These are phyloP conservation scores for Rutilus rutilus DNA, from an alignment of 2,113 vertebrate species.

Conservation along the genomic window DNA sequence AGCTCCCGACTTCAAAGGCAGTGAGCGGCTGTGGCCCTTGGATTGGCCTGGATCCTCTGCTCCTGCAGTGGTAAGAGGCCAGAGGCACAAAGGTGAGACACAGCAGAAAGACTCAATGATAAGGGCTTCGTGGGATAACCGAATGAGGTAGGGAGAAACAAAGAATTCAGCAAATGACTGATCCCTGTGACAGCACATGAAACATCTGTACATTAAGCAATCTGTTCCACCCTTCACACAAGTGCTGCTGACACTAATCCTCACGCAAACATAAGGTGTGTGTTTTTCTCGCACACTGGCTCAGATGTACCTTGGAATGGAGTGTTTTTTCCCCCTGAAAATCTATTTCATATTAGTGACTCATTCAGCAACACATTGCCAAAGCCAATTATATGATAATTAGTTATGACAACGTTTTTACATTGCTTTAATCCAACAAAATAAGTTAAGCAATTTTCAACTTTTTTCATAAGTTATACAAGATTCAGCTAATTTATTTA, in stretches of 20 bases:
- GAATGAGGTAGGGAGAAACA: constrained; percentile 30
- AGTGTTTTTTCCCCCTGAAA: neutral
- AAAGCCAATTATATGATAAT: too few relatives aligned
- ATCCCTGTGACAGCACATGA: constrained; percentile 42
- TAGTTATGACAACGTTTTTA: too few relatives aligned
- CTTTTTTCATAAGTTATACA: too few relatives aligned
- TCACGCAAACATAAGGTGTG: neutral
- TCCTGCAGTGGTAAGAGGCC: constrained; percentile 25
- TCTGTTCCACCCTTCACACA: constrained; percentile 25
- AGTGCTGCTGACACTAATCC: constrained; percentile 29
- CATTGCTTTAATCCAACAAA: too few relatives aligned
- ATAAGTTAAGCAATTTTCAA: too few relatives aligned
- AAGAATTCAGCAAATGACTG: constrained; percentile 48
- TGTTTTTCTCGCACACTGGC: neutral
- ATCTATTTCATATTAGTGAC: neutral
- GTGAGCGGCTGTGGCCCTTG: neutral
- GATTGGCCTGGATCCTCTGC: constrained; percentile 43
- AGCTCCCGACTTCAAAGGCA: constrained; percentile 51
- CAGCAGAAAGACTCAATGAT: constrained; percentile 4
- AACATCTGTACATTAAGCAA: constrained; percentile 41
- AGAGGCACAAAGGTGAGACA: constrained; percentile 35
- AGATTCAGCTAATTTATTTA: too few relatives aligned
- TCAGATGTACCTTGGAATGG: neutral
- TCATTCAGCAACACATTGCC: neutral
- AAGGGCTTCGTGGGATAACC: constrained; percentile 22